Evolutionary conservation across 2,113 vertebrate genomes (phyloP), one percentile per base, ranked within the genome.

Genomic region (Pogona vitticeps): DNA sequence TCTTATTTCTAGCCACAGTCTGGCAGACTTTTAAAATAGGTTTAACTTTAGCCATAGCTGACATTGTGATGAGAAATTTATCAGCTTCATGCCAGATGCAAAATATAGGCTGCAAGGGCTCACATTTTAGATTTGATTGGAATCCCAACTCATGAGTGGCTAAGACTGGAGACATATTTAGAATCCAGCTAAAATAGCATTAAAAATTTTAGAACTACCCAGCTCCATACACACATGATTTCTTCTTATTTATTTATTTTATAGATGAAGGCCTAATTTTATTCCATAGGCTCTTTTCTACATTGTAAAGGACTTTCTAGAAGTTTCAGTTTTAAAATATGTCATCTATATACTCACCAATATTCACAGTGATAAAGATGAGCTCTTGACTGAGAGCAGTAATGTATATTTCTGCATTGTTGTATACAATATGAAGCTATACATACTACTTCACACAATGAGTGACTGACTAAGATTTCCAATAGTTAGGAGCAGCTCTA

Each of bases 21-120:
- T 42, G 20, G 40, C 80, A 68, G n/a, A 65, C n/a, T 90, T 63
- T 86, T 91, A 14, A 56, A 89, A 91, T 76, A 61, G 63, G 82
- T 92, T 92, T 81, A 21, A 92, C 86, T 91, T 87, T 89, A 71
- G 84, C 86, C 12, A 31, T 58, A 6, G 81, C 75, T 84, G 59
- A 1, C 46, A 89, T 88, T 59, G 82, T 75, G 58, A 78, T 79
- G 85, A 92, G 71, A 87, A 46, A 52, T 3, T 17, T 38, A 68
- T 40, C 71, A 9, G 8, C 2, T 15, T 38, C 42, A 38, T 89
- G 42, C 1, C 18, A 70, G 3, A 42, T 38, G 13, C 13, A 18
- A 23, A 75, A 52, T 52, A 80, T 86, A 28, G 78, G 1, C 8
- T 18, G 0, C 2, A 59, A 71, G 12, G 3, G 0, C 31, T 14